Conservation (phyloP, 2,888 invertebrate genomes). For the Oscheius sp. region DNA sequence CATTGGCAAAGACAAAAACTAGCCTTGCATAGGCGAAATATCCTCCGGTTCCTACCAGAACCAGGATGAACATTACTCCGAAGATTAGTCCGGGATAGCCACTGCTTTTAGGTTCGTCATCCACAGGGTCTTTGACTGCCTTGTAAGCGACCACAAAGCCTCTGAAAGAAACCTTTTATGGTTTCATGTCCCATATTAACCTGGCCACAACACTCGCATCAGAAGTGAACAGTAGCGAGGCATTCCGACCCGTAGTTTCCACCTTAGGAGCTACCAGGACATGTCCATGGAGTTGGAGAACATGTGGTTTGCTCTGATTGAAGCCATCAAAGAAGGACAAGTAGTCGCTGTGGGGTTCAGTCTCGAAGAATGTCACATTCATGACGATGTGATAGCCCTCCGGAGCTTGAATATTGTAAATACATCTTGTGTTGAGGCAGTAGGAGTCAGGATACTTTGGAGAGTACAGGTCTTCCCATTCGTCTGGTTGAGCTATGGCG, state of each 20-base stretch:
- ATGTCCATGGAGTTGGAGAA: slow-evolving; percentile 22
- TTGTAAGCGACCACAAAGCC: slow-evolving; percentile 28
- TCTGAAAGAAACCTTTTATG: neutral
- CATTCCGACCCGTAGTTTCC: slow-evolving; percentile 12
- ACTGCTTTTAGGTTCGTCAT: neutral
- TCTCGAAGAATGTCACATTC: slow-evolving; percentile 28
- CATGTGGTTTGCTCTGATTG: neutral
- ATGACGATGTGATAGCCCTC: slow-evolving; percentile 9
- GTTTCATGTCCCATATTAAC: neutral
- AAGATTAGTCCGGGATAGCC: neutral
- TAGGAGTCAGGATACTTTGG: slow-evolving; percentile 23
- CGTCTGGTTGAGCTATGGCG: neutral
- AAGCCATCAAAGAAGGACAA: slow-evolving; percentile 14
- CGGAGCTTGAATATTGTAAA: slow-evolving; percentile 16
- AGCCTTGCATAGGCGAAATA: neutral
- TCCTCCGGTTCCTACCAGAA: neutral
- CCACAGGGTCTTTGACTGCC: slow-evolving; percentile 10
- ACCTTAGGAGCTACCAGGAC: neutral
- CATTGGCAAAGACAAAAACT: neutral
- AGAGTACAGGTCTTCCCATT: slow-evolving; percentile 24
- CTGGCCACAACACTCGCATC: slow-evolving; percentile 13
- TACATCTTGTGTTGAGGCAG: slow-evolving; percentile 18
- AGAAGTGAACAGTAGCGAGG: neutral
- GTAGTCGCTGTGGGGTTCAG: slow-evolving; percentile 29
- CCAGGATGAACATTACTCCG: neutral